Base-by-base conservation (phyloP, 2,888 invertebrate species). In the Mellilla xanthometata region DNA sequence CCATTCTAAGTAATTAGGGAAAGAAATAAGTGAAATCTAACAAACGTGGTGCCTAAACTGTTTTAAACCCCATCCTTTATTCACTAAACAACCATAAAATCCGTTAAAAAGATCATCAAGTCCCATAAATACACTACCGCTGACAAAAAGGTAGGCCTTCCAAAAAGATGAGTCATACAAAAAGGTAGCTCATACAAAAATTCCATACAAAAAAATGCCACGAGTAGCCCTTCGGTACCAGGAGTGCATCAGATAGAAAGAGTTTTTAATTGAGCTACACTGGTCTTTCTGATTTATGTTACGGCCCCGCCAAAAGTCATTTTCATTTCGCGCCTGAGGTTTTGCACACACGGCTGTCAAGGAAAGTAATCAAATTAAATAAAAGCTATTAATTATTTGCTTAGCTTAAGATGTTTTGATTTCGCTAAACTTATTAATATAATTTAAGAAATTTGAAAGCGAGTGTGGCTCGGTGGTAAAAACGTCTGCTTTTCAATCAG, bases 191-290 rank as follows among this genome's bases (percentile, higher is more conserved):
- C 55, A 60, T 43, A 57, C 63, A 69, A 72, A 67, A 66, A 63
- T 52, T 61, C 50, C 24, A n/a, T 24, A 24, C 24, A 24, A 24
- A 24, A 19, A 24, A 24, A 8, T 24, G 8, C 2, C 47, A 61
- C 57, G 66, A 62, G 33, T 28, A 40, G 12, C 5, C 34, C 43
- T 64, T 62, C 47, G 60, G 60, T 56, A 61, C 67, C 72, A 62
- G 77, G 68, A 76, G 81, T 77, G 72, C 75, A 88, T 88, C 87
- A 69, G 88, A 88, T 88, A 83, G 73, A 64, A 68, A 68, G 68
- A 68, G 66, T 68, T 76, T 87, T 87, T 88, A 89, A 89, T 89
- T 89, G 88, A 88, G 85, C 86, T 76, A 76, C 86, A 84, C 81
- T 74, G 78, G 76, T 77, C 73, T 74, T 81, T 75, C 85, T 88